Evolutionary conservation across 2,888 invertebrate genomes (phyloP).

Genomic region (Noctua comes): DNA sequence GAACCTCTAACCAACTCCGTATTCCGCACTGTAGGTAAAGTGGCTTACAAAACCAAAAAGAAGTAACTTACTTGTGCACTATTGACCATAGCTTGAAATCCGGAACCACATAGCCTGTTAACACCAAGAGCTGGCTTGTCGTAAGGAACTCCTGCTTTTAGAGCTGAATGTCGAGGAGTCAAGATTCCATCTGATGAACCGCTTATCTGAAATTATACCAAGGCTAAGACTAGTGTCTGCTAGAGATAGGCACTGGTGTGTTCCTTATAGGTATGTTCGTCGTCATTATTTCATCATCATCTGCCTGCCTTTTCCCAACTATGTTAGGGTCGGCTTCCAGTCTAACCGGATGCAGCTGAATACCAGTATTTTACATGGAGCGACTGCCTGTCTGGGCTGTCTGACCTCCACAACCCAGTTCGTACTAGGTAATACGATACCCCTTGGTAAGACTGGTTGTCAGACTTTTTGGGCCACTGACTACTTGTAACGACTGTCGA

Average conservation of each 20-base stretch:
- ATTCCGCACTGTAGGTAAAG: background rate
- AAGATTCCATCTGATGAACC: conserved; percentile 95
- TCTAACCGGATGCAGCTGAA: too few species aligned
- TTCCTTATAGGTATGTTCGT: too few species aligned
- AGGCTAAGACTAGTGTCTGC: background rate
- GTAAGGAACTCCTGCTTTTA: conserved; percentile 95
- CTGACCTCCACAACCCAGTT: too few species aligned
- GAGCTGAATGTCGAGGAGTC: conserved; percentile 95
- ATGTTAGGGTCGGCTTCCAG: too few species aligned
- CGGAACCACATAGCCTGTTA: conserved; percentile 99
- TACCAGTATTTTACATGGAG: too few species aligned
- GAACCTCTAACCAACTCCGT: background rate
- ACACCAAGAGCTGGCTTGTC: conserved; percentile 96
- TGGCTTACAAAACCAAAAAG: background rate
- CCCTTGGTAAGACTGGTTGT: too few species aligned
- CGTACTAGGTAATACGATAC: too few species aligned
- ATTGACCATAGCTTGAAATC: conserved; percentile 98
- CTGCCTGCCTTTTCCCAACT: too few species aligned
- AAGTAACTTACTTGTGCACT: conserved; percentile 93
- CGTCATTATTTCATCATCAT: background rate
- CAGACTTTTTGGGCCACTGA: too few species aligned
- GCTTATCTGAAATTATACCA: conserved; percentile 83
- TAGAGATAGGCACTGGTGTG: too few species aligned
- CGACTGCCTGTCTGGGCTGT: too few species aligned
- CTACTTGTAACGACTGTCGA: too few species aligned